These are phyloP conservation scores for Eupithecia subumbrata DNA, from an alignment of 2,888 invertebrate genomes.

Conservation along the genomic window DNA sequence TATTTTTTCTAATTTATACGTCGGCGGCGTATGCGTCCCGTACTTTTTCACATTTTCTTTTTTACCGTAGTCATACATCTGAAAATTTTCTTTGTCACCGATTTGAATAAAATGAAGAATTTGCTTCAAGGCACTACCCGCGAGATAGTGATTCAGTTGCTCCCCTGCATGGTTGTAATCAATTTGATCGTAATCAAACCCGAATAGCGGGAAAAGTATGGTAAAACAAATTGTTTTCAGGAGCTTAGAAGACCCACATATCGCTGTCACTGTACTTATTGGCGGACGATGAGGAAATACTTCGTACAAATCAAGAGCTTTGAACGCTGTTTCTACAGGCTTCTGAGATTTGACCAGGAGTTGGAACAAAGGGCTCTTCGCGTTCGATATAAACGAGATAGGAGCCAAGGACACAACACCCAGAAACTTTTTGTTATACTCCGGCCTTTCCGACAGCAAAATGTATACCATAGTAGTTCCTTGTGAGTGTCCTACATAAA, in stretches of 20 bases:
- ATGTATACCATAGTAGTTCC: not conserved
- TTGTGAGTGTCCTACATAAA: conserved; percentile 2
- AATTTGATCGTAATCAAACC: conserved; percentile 6
- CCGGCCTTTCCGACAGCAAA: not conserved
- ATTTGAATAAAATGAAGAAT: conserved; percentile 2
- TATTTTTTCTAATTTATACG: not conserved
- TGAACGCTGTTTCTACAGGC: not conserved
- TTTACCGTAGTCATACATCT: not conserved
- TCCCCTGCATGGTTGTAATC: not conserved
- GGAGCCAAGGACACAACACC: not conserved
- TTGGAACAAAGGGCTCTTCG: not conserved
- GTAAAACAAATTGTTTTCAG: not conserved
- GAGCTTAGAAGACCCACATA: not conserved
- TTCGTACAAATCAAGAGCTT: not conserved
- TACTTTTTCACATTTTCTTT: not conserved
- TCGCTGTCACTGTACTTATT: not conserved
- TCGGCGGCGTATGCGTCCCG: not conserved
- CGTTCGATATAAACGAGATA: not conserved
- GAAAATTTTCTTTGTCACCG: not conserved
- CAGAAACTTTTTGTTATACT: not conserved
- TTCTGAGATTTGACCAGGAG: not conserved
- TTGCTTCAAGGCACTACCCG: not conserved
- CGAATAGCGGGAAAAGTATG: not conserved
- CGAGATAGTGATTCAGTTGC: not conserved
- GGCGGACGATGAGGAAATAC: not conserved